Evolutionary conservation across 1,140 invertebrate genomes (phyloP), one percentile per base, ranked within the genome.

Genomic region (Drosophila persimilis): DNA sequence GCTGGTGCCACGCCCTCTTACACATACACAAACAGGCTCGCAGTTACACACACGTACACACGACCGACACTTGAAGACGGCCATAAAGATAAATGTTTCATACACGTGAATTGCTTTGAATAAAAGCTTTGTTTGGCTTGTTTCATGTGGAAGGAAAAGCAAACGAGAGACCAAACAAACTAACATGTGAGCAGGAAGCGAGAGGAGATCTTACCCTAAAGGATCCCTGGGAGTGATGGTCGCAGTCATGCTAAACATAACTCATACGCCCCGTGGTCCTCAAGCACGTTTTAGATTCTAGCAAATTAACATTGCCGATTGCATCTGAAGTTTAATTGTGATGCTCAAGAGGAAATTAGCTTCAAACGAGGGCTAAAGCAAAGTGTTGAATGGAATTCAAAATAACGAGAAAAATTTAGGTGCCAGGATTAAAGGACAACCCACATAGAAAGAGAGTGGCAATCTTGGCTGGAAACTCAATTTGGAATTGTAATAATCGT

Each of bases 51-150:
- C 57, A 63, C 69, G 52, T 41, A 76, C 52, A 63, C 52, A 55
- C 41, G 60, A 50, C 55, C 55, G 67, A 83, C 75, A 86, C 75
- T 88, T 88, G 75, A 88, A 88, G 83, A 76, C 71, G 83, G 78
- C 67, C 83, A 83, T 88, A 89, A 88, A 88, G 83, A 88, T 88
- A 88, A 88, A 88, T 88, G 83, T 88, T 88, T 88, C 83, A 88
- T 83, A 80, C 81, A 88, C 83, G 83, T 88, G 83, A 83, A 88
- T 88, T 88, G 83, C 71, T 81, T 83, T 83, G 83, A 88, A 83
- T 88, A 88, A 89, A 83, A 76, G 79, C 75, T 67, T 71, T 71
- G 79, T 88, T 88, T 89, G 71, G 52, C 66, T 47, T 65, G 84
- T 60, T 78, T 86, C 73, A 79, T 81, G 77, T 59, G 78, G 71